phyloP scores from a whole-genome alignment of 2,888 invertebrate genomes.

The Chloroclysta siterata region DNA sequence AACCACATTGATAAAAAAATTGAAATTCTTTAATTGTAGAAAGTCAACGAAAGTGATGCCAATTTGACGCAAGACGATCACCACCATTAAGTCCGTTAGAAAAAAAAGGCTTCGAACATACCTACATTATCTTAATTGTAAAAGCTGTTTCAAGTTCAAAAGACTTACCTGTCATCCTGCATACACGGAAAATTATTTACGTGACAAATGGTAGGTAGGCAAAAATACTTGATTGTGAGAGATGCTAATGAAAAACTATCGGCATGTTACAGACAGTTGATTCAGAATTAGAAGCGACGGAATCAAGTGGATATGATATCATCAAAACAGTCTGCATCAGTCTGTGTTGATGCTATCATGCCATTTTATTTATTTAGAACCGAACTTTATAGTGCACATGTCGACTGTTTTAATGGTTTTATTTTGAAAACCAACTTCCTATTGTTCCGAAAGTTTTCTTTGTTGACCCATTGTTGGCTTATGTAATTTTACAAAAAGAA shows the following conservation, averaged over 20 bases:
- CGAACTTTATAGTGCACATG: slow-evolving; percentile 19
- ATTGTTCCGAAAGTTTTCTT: slow-evolving; percentile 52
- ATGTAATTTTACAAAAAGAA: slow-evolving; percentile 52
- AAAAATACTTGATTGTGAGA: no score
- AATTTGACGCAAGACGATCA: no score
- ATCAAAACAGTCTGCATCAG: neutral
- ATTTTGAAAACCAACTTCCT: slow-evolving; percentile 23
- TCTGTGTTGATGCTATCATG: slow-evolving; percentile 12
- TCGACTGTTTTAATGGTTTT: slow-evolving; percentile 16
- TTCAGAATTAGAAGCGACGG: slow-evolving; percentile 15
- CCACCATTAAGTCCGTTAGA: no score
- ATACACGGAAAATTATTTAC: slow-evolving; percentile 25
- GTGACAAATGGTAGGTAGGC: no score
- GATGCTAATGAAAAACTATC: neutral
- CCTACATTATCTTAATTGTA: no score
- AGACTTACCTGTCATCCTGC: slow-evolving; percentile 70
- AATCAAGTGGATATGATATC: slow-evolving; percentile 3
- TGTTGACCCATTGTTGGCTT: slow-evolving; percentile 55
- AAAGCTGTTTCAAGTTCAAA: neutral
- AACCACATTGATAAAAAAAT: no score
- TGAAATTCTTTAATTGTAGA: no score
- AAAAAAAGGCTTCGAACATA: no score
- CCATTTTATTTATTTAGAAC: slow-evolving; percentile 22
- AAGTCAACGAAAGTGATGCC: neutral
- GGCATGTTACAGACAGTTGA: slow-evolving; percentile 3